Conservation (phyloP, 2,888 invertebrate species). For the Sicus ferrugineus region DNA sequence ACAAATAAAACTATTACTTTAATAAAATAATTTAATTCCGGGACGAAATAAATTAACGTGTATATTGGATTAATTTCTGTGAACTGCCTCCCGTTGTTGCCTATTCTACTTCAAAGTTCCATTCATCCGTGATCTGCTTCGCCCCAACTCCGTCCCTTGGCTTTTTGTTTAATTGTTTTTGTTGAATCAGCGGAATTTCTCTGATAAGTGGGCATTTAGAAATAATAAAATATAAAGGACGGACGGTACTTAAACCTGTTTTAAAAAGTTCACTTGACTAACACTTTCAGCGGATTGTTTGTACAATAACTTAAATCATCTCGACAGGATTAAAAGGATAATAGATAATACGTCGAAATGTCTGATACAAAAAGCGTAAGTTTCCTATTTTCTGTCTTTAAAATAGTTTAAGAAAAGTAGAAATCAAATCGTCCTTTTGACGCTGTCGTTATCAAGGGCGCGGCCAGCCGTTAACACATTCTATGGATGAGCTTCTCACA, state of each 20-base stretch:
- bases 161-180: conserved; percentile 24
- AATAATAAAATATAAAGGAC: conserved; percentile 20
- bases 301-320: background rate
- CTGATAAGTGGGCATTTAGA: conserved; percentile 11
- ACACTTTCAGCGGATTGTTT: background rate
- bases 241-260: background rate
- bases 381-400: conserved; percentile 31
- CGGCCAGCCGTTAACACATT: conserved; percentile 14
- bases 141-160: conserved; percentile 20
- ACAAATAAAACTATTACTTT: background rate
- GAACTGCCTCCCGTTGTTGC: background rate
- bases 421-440: background rate
- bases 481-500: conserved; percentile 8
- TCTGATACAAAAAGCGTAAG: conserved; percentile 61
- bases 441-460: conserved; percentile 19
- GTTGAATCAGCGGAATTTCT: conserved; percentile 31
- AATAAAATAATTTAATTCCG: background rate
- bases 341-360: conserved; percentile 47
- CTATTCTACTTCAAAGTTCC: conserved; percentile 19
- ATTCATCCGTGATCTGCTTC: conserved; percentile 20
- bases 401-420: background rate
- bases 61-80: background rate
- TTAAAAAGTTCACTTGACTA: background rate
- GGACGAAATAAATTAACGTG: background rate
- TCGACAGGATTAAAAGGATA: background rate